phyloP scores from a whole-genome alignment of 2,888 invertebrate genomes.

The Electrophaes corylata region DNA sequence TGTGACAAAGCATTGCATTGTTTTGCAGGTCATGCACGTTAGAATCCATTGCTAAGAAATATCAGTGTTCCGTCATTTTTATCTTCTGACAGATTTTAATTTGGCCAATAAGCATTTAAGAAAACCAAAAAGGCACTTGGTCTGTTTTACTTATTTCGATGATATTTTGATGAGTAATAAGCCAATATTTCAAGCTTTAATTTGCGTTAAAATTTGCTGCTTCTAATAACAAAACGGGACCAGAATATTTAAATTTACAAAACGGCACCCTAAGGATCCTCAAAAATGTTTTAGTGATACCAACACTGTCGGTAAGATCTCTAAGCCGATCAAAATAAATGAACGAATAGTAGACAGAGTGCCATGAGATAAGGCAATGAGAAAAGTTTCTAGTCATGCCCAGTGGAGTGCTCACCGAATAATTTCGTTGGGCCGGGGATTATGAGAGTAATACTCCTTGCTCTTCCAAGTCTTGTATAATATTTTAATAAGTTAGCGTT shows the following conservation, averaged over 20 bases:
- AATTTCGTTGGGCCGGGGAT: constrained; percentile 26
- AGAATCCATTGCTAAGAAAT: too few species aligned
- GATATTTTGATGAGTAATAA: neutral
- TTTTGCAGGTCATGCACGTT: too few species aligned
- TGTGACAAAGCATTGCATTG: too few species aligned
- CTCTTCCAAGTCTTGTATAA: constrained; percentile 12
- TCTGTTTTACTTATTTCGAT: too few species aligned
- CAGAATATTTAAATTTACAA: neutral
- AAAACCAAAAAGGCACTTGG: neutral
- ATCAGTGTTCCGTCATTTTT: too few species aligned
- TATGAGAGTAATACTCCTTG: constrained; percentile 18
- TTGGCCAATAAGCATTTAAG: too few species aligned
- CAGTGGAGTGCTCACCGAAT: constrained; percentile 27
- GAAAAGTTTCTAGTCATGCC: constrained; percentile 28
- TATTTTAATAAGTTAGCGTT: constrained; percentile 15
- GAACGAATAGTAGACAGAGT: constrained; percentile 23
- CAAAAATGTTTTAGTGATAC: constrained; percentile 17
- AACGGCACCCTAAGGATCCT: constrained; percentile 11
- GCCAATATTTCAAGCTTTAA: neutral
- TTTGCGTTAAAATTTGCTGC: neutral
- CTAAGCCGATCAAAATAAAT: constrained; percentile 34
- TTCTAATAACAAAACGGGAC: neutral
- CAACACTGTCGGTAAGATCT: constrained; percentile 14
- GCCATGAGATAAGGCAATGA: constrained; percentile 31
- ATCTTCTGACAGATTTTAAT: too few species aligned